Evolutionary conservation across 1,140 invertebrate species (phyloP), one percentile per base, ranked within the genome.

Genomic region (Drosophila santomea): DNA sequence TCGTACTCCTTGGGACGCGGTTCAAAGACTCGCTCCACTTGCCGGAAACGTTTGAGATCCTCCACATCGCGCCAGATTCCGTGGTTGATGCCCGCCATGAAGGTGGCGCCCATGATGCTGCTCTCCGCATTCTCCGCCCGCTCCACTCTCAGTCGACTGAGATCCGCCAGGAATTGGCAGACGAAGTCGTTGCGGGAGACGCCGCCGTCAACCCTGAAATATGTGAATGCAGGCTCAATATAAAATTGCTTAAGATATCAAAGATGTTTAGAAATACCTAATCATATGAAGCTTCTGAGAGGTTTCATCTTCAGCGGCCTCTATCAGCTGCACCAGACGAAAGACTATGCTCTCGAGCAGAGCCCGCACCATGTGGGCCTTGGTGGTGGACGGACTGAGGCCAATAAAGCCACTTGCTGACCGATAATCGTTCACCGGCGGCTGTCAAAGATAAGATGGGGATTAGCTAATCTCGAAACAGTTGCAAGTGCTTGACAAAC

Each of bases 161-260:
- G 93, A 93, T 98, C 96, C 4, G 97, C 95, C 51, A 99, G 94
- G 28, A 97, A 93, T 93, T 99, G 98, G 75, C 96, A 95, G 2
- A 99, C 93, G 90, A 98, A 99, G 92, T 98, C 95, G 93, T 98
- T 98, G 61, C 95, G 95, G 0, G 97, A 96, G 15, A 99, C 97
- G 28, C 98, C 98, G n/a, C 98, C 98, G 92, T 98, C 97, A 43
- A 97, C 94, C 78, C 98, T 98, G 89, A 20, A 94, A 93, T 8
- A 32, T 8, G 8, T 10, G 8, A 8, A 10, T 2, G 2, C 8
- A 32, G 2, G 32, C 8, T 8, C 32, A 32, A 3, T 32, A 3
- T 32, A 2, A 32, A 10, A 32, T 10, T 10, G 32, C 2, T 32
- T 32, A 3, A 10, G 32, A 32, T 10, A 8, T 2, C 28, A 7